Evolutionary conservation across 2,113 vertebrate genomes (phyloP).

Genomic region (Colaptes auratus): DNA sequence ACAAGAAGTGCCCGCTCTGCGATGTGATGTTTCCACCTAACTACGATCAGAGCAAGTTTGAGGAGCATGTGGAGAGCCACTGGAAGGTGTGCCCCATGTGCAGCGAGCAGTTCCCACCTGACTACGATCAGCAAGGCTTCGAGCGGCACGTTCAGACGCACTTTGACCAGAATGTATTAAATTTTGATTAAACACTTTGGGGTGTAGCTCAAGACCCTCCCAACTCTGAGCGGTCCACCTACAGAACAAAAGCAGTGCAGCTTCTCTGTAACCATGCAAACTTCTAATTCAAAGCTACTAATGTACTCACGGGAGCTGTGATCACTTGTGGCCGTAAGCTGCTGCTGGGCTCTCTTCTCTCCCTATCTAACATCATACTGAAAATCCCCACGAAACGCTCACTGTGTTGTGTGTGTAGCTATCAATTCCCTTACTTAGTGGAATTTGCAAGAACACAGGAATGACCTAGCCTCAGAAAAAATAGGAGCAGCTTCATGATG

Average conservation of each 20-base stretch:
- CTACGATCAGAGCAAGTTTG: constrained; percentile 97
- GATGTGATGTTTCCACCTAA: constrained; percentile 96
- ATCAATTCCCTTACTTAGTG: constrained; percentile 64
- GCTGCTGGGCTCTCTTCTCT: constrained; percentile 47
- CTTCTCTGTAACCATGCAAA: constrained; percentile 1
- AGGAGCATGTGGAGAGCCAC: constrained; percentile 97
- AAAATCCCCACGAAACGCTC: background rate
- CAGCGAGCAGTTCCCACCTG: constrained; percentile 94
- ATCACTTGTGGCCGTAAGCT: background rate
- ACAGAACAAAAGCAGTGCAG: background rate
- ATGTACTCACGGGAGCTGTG: constrained; percentile 25
- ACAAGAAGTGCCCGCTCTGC: constrained; percentile 95
- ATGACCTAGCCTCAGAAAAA: background rate
- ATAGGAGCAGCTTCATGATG: background rate
- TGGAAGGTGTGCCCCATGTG: constrained; percentile 99
- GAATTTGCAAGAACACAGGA: constrained; percentile 35
- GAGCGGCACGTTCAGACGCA: constrained; percentile 96
- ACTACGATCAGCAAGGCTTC: constrained; percentile 93
- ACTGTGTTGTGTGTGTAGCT: constrained; percentile 52
- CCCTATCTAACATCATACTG: constrained; percentile 51
- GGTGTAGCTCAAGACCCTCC: constrained; percentile 24
- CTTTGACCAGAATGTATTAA: constrained; percentile 89
- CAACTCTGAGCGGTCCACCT: background rate
- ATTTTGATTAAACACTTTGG: constrained; percentile 82
- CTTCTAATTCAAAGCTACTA: constrained; percentile 34